phyloP scores from a whole-genome alignment of 2,888 invertebrate genomes.

The Yponomeuta plumbellus region DNA sequence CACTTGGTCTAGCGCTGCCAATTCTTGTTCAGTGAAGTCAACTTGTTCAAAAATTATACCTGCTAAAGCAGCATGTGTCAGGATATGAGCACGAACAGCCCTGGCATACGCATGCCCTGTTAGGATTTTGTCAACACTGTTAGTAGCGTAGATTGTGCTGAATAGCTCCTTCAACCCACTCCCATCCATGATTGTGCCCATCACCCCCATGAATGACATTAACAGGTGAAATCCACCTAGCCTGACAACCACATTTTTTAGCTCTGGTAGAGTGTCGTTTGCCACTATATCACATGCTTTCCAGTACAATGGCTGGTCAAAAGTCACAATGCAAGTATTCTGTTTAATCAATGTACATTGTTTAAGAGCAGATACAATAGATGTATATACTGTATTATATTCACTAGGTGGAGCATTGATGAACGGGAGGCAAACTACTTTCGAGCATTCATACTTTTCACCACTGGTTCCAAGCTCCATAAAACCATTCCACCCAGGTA shows the following conservation, averaged over 20 bases:
- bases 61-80: constrained; percentile 8
- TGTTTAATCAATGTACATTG: background rate
- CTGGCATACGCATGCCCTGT: constrained; percentile 31
- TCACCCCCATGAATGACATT: constrained; percentile 34
- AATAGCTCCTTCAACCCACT: constrained; percentile 34
- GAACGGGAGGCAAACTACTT: constrained; percentile 5
- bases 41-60: background rate
- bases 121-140: constrained; percentile 32
- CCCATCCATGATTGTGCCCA: constrained; percentile 35
- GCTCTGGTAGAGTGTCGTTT: constrained; percentile 21
- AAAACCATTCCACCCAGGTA: constrained; percentile 18
- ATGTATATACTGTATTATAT: constrained; percentile 5
- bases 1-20: background rate
- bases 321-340: constrained; percentile 8
- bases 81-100: constrained; percentile 26
- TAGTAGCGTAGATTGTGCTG: constrained; percentile 31
- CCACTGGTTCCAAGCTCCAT: constrained; percentile 8
- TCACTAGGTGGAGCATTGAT: constrained; percentile 4
- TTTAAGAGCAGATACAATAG: background rate
- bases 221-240: constrained; percentile 36
- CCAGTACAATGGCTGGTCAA: constrained; percentile 7
- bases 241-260: constrained; percentile 25
- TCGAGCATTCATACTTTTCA: background rate
- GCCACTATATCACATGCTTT: constrained; percentile 36
- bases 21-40: constrained; percentile 1